phyloP scores from a whole-genome alignment of 2,113 vertebrate genomes.

The Micronycteris hirsuta region DNA sequence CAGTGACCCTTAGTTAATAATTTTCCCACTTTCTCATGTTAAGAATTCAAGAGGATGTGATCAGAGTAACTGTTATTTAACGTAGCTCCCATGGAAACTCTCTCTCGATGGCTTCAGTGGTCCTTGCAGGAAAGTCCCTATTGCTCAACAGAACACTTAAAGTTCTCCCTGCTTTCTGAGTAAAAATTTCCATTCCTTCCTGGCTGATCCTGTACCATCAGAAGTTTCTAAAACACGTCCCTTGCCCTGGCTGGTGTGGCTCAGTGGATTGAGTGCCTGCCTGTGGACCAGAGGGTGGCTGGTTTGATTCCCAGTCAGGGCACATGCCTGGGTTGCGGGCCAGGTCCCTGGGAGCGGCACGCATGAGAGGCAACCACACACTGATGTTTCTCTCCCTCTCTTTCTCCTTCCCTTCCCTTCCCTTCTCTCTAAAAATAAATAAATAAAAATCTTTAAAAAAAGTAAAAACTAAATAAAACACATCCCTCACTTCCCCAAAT shows the following conservation, averaged over 20 bases:
- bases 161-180: background rate
- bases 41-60: background rate
- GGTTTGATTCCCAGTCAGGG: too few relatives aligned
- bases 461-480: background rate
- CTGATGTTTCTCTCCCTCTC: too few relatives aligned
- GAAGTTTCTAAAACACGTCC: background rate
- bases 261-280: too few relatives aligned
- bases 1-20: background rate
- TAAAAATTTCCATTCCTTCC: background rate
- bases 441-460: too few relatives aligned
- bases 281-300: too few relatives aligned
- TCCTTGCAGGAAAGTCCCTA: background rate
- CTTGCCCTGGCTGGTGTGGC: background rate
- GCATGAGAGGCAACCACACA: too few relatives aligned
- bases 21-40: background rate
- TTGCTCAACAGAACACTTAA: background rate
- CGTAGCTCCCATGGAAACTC: background rate
- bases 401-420: too few relatives aligned
- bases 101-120: background rate
- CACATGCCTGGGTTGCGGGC: too few relatives aligned
- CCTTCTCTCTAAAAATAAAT: too few relatives aligned
- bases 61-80: background rate
- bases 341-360: too few relatives aligned
- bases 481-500: background rate
- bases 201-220: background rate